Evolutionary conservation across 2,888 invertebrate species (phyloP).

Genomic region (Patella ulyssiponensis): DNA sequence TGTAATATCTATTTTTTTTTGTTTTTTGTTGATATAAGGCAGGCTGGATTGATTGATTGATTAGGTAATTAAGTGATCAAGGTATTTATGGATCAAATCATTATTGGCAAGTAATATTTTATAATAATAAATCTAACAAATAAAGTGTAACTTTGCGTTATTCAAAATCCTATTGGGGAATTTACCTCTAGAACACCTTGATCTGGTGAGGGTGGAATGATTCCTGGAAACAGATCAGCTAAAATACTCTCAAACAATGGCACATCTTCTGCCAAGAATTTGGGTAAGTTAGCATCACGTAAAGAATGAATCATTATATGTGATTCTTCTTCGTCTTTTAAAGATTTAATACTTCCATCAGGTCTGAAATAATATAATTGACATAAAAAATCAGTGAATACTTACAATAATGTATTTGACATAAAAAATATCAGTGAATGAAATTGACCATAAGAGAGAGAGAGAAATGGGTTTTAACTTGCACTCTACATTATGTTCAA

Average conservation of each 20-base stretch:
- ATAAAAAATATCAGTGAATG: background rate
- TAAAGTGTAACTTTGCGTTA: too few relatives aligned
- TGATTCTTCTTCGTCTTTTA: conserved; percentile 66
- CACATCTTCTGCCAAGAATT: conserved; percentile 71
- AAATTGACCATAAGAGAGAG: background rate
- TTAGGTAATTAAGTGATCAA: too few relatives aligned
- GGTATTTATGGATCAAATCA: too few relatives aligned
- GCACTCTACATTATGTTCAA: too few relatives aligned
- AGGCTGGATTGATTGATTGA: too few relatives aligned
- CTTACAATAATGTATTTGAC: background rate
- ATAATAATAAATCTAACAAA: too few relatives aligned
- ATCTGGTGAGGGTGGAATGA: conserved; percentile 64
- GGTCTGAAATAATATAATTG: conserved; percentile 33
- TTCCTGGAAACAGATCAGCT: conserved; percentile 70
- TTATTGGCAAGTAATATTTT: too few relatives aligned
- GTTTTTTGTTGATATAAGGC: too few relatives aligned
- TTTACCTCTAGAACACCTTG: conserved; percentile 65
- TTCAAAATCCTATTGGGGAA: too few relatives aligned
- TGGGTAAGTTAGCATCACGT: conserved; percentile 71
- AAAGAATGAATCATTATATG: conserved; percentile 70
- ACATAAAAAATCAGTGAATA: conserved; percentile 10
- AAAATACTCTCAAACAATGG: conserved; percentile 71
- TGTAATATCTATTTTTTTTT: too few relatives aligned
- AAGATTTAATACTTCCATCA: conserved; percentile 34
- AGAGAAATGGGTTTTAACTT: background rate